phyloP scores from a whole-genome alignment of 2,797 vertebrate genomes.

The Odontamblyopus rebecca region DNA sequence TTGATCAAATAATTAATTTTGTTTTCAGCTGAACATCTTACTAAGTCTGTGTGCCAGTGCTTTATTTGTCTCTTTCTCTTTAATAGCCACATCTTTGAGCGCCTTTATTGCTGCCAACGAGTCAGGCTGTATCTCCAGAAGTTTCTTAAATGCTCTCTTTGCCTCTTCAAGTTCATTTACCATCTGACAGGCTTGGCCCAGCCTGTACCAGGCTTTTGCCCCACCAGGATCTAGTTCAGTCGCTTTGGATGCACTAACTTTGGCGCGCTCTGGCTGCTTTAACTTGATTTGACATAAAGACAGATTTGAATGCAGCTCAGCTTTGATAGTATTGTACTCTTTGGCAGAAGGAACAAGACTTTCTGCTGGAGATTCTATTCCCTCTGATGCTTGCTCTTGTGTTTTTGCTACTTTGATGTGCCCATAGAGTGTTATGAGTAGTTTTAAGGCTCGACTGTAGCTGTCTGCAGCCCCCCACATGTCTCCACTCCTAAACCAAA shows the following conservation, averaged over 20 bases:
- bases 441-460: slow-evolving; percentile 83
- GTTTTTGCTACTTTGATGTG: slow-evolving; percentile 40
- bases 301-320: slow-evolving; percentile 86
- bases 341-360: slow-evolving; percentile 36
- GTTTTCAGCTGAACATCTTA: slow-evolving; percentile 85
- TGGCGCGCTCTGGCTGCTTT: slow-evolving; percentile 78
- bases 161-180: slow-evolving; percentile 84
- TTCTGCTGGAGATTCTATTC: slow-evolving; percentile 11
- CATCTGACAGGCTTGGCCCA: slow-evolving; percentile 83
- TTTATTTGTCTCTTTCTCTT: slow-evolving; percentile 77
- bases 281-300: slow-evolving; percentile 87
- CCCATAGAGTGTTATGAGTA: slow-evolving; percentile 77
- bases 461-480: slow-evolving; percentile 81
- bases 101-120: slow-evolving; percentile 82
- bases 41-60: slow-evolving; percentile 83
- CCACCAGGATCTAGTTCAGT: slow-evolving; percentile 78
- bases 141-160: slow-evolving; percentile 75
- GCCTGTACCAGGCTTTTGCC: slow-evolving; percentile 86
- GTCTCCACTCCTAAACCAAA: slow-evolving; percentile 81
- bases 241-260: slow-evolving; percentile 79
- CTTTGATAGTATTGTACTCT: slow-evolving; percentile 72
- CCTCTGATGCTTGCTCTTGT: slow-evolving; percentile 16
- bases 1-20: not conserved
- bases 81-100: slow-evolving; percentile 78
- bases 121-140: slow-evolving; percentile 83